phyloP scores from a whole-genome alignment of 2,113 vertebrate species.

The Procavia capensis region DNA sequence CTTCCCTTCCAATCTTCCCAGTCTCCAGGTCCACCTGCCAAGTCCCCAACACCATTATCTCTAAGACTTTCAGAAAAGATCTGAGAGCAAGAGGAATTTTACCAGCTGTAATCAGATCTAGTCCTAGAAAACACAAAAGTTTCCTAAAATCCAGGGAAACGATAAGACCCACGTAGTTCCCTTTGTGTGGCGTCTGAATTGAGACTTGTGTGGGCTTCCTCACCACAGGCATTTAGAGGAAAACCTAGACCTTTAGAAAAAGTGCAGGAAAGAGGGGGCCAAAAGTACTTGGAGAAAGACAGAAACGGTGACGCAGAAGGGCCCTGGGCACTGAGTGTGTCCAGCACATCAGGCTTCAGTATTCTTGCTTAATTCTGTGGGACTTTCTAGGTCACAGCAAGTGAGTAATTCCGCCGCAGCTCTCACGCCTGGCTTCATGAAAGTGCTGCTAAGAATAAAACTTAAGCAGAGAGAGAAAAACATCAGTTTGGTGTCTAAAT shows the following conservation, averaged over 20 bases:
- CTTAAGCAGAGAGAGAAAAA: slow-evolving; percentile 90
- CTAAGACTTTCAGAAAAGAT: slow-evolving; percentile 44
- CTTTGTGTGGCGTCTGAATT: slow-evolving; percentile 40
- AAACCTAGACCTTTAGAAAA: slow-evolving; percentile 59
- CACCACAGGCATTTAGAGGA: slow-evolving; percentile 14
- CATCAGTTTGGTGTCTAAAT: slow-evolving; percentile 90
- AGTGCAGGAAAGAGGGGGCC: slow-evolving; percentile 39
- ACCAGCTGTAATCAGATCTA: slow-evolving; percentile 53
- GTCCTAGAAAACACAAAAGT: slow-evolving; percentile 59
- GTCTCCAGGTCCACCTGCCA: neutral
- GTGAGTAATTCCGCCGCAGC: slow-evolving; percentile 86
- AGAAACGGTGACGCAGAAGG: slow-evolving; percentile 8
- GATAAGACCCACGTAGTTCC: slow-evolving; percentile 56
- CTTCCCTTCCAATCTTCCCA: neutral
- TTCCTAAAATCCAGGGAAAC: slow-evolving; percentile 62
- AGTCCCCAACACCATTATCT: neutral
- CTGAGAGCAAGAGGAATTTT: slow-evolving; percentile 30
- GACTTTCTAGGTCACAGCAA: slow-evolving; percentile 86
- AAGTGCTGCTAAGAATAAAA: slow-evolving; percentile 92
- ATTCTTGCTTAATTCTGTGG: slow-evolving; percentile 83
- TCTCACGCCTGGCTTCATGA: slow-evolving; percentile 87
- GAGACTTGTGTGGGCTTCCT: neutral
- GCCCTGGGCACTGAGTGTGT: slow-evolving; percentile 66
- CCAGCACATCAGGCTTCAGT: slow-evolving; percentile 73
- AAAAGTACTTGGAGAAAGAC: neutral